phyloP scores from a whole-genome alignment of 2,888 invertebrate genomes.

The Oxytorus armatus region DNA sequence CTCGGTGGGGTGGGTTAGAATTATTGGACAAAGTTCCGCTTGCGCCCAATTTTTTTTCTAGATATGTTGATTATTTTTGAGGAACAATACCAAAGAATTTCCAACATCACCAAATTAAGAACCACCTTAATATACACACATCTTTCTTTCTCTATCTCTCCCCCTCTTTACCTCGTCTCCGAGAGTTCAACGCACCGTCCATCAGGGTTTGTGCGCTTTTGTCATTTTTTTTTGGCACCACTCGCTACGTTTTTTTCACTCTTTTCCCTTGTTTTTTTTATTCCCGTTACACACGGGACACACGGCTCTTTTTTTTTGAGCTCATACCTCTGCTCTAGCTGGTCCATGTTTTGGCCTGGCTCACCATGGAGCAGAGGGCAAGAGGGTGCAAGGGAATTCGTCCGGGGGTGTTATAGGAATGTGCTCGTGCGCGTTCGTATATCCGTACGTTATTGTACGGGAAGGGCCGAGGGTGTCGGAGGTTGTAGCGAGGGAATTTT shows the following conservation, averaged over 20 bases:
- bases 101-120: no score
- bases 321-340: constrained; percentile 1
- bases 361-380: constrained; percentile 19
- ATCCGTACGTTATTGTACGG: neutral
- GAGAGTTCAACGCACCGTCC: constrained; percentile 50
- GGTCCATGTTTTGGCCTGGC: constrained; percentile 44
- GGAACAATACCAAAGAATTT: no score
- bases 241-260: neutral
- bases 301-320: neutral
- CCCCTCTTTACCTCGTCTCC: neutral
- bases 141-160: neutral
- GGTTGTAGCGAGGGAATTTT: constrained; percentile 35
- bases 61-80: no score
- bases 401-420: neutral
- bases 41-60: no score
- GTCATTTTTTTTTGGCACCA: constrained; percentile 26
- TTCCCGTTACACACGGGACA: neutral
- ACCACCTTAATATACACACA: no score
- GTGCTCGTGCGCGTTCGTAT: neutral
- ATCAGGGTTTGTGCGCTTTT: constrained; percentile 24
- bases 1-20: no score
- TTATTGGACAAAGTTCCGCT: no score
- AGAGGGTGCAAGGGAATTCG: constrained; percentile 20
- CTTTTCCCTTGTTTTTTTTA: constrained; percentile 3
- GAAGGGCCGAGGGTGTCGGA: neutral